Base-by-base conservation (phyloP, 2,888 invertebrate genomes). In the Pseudanteris insignis region DNA sequence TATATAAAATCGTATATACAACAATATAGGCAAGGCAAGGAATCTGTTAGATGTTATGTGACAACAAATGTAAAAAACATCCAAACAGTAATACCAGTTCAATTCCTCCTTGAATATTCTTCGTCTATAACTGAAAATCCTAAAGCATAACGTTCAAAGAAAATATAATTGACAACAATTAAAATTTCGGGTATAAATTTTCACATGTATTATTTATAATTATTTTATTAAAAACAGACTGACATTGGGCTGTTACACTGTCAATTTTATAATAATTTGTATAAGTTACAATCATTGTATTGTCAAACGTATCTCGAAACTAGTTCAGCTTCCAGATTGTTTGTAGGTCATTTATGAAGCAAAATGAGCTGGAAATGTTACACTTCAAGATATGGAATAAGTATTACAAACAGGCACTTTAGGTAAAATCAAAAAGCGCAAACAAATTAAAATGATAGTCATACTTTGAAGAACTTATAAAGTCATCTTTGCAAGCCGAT, bases 31-130 rank as follows among this genome's bases (percentile, higher is more conserved):
- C 32, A 38, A 28, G 15, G 32, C 13, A 38, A 7, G 44, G 37
- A 25, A 33, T 25, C 44, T 15, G 54, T 54, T 54, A 46, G 33
- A 38, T 26, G 32, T 54, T 54, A 46, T 26, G 44, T 33, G 33
- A 32, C 12, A 44, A 44, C 25, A 26, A 33, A 50, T 8, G 21
- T 40, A 10, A 24, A 21, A 33, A 40, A 40, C 33, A 12, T 40
- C 25, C 24, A 29, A 14, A 2, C 7, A 9, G 6, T 10, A 10
- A 18, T 7, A 15, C 14, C 26, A 28, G 15, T 7, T 15, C 1
- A 2, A 2, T 46, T 26, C 26, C 10, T 50, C 15, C 10, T 37
- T 10, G 10, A 41, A 28, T 34, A 12, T 34, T 6, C 38, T 10
- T 26, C 8, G 44, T 37, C 53, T 44, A 44, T 18, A 44, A 37